A percentile compares a stretch with the other conserved stretches of the same genome.
phyloP scores from a whole-genome alignment of 2,113 vertebrate genomes.

The Manacus vitellinus region DNA sequence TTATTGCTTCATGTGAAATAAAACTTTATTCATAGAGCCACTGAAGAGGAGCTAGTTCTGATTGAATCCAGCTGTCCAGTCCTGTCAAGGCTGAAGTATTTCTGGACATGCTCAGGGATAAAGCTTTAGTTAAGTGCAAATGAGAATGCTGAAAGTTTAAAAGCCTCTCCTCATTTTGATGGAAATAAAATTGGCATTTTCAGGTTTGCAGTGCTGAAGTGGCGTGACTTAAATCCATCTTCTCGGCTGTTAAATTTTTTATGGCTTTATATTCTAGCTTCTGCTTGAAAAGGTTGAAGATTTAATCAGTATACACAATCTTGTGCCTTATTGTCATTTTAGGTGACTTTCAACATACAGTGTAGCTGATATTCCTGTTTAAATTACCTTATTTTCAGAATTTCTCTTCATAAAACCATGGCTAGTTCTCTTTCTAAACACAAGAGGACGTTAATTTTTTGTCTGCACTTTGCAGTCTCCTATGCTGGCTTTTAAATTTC shows the following conservation, averaged over 20 bases:
- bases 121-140: neutral
- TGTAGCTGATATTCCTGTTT: neutral
- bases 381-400: neutral
- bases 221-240: neutral
- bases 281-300: neutral
- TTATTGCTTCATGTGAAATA: neutral
- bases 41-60: neutral
- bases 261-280: neutral
- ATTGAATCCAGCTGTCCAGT: neutral
- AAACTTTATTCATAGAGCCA: neutral
- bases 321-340: neutral
- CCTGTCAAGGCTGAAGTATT: neutral
- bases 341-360: neutral
- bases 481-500: neutral
- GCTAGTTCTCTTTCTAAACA: neutral
- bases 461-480: neutral
- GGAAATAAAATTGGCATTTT: neutral
- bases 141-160: neutral
- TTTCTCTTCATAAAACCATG: neutral
- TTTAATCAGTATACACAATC: neutral
- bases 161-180: neutral
- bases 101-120: neutral
- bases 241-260: neutral
- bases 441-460: neutral
- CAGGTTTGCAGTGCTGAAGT: neutral